Base-by-base conservation (phyloP, 1,140 invertebrate species). In the Drosophila pachea region DNA sequence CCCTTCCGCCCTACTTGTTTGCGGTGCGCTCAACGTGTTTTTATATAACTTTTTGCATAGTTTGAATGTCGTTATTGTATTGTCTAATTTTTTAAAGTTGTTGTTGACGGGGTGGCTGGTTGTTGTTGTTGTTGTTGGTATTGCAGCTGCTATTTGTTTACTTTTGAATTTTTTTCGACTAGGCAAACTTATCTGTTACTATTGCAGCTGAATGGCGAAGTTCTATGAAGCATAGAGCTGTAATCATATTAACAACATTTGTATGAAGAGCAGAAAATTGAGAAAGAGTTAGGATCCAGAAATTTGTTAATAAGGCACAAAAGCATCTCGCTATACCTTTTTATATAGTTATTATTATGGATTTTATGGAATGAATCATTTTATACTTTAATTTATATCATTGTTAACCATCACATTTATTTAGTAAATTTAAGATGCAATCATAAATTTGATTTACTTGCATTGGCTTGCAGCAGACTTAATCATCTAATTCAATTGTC, bases 31-130 rank as follows among this genome's bases (percentile, higher is more conserved):
- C 67, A 86, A 86, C 79, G 76, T 84, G 79, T 83, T 86, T 79
- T 84, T 84, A 84, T 84, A 84, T 84, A 84, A 84, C 72, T 73
- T 79, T 79, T 76, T 68, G 79, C 79, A 84, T 76, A 83, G 79
- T 79, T 77, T 77, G 61, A 52, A 31, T 75, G 56, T 43, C 68
- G 53, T 55, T 76, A 56, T 45, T 52, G 56, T 58, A 31, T 31
- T 65, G 52, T 70, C 42, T 65, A 52, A 7, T 43, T 43, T 43
- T 71, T 54, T 59, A 59, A 54, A 75, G 50, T 75, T 74, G 56
- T 60, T 73, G 70, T 22, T 60, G 55, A 31, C 55, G n/a, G 47
- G 31, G 56, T 31, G 62, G n/a, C 45, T 36, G 43, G 16, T 12
- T 43, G 43, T 56, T 62, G 31, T 43, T 35, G 22, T 16, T 59